phyloP scores from a whole-genome alignment of 2,888 invertebrate genomes.

The Panopea generosa region DNA sequence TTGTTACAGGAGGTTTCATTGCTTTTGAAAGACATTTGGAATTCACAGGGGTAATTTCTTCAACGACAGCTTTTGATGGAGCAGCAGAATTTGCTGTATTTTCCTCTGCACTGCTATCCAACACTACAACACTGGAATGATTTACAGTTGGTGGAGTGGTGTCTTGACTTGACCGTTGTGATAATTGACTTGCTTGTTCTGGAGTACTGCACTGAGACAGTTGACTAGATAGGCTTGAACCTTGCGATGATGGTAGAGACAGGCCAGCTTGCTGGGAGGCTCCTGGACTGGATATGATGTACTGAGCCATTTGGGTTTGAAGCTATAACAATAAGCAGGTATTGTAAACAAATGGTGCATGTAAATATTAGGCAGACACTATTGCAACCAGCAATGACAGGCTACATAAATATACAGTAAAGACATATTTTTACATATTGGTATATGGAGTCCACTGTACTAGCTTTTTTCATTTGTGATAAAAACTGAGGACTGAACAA shows the following conservation, averaged over 20 bases:
- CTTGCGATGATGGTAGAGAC: background rate
- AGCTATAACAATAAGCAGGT: background rate
- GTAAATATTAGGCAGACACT: no score
- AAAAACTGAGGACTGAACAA: no score
- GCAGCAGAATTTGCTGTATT: no score
- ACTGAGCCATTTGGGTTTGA: background rate
- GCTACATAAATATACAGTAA: no score
- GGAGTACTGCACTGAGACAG: background rate
- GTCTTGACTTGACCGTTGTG: background rate
- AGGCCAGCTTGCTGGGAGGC: no score
- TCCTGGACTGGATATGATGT: background rate
- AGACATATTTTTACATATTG: no score
- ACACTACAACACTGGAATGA: background rate
- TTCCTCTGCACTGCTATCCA: background rate
- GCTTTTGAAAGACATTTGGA: slow-evolving; percentile 74
- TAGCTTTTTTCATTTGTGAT: no score
- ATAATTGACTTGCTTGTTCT: background rate
- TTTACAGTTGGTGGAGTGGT: no score
- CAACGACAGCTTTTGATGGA: slow-evolving; percentile 44
- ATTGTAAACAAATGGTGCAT: no score
- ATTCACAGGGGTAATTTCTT: slow-evolving; percentile 72
- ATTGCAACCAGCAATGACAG: no score
- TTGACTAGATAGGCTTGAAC: background rate
- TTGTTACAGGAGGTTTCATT: slow-evolving; percentile 80
- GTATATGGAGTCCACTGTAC: no score